phyloP scores from a whole-genome alignment of 2,797 vertebrate species.

The Champsocephalus esox region DNA sequence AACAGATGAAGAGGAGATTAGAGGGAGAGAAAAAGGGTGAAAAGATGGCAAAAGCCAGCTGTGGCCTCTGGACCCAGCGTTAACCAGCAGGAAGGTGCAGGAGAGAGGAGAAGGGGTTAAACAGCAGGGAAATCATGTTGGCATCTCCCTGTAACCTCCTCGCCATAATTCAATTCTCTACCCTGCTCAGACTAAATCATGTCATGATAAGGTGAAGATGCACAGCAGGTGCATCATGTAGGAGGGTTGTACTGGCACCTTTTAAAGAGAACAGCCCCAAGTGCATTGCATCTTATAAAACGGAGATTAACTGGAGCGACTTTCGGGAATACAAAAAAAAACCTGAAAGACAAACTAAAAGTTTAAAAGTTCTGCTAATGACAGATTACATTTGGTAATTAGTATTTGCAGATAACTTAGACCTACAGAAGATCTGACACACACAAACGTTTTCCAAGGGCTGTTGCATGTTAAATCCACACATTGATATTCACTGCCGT shows the following conservation, averaged over 20 bases:
- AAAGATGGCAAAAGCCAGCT: background rate
- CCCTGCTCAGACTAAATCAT: constrained; percentile 15
- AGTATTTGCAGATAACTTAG: background rate
- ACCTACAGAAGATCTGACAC: constrained; percentile 9
- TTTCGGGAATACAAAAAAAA: no score
- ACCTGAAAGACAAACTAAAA: background rate
- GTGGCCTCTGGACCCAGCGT: constrained; percentile 17
- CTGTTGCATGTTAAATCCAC: constrained; percentile 48
- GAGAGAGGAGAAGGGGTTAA: background rate
- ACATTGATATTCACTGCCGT: constrained; percentile 72
- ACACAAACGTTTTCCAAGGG: constrained; percentile 33
- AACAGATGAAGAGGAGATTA: background rate
- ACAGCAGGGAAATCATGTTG: background rate
- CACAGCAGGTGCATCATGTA: constrained; percentile 28
- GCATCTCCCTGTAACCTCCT: constrained; percentile 21
- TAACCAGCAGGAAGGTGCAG: constrained; percentile 9
- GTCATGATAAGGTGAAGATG: constrained; percentile 16
- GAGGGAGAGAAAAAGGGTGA: background rate
- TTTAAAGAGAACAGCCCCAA: background rate
- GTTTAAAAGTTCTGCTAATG: background rate
- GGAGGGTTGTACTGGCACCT: background rate
- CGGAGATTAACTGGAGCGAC: no score
- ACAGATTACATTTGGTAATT: background rate
- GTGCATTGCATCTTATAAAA: background rate
- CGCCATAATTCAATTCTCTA: constrained; percentile 15